These are phyloP conservation scores for Microcebus griseorufus DNA, from an alignment of 2,113 vertebrate genomes.

Conservation along the genomic window DNA sequence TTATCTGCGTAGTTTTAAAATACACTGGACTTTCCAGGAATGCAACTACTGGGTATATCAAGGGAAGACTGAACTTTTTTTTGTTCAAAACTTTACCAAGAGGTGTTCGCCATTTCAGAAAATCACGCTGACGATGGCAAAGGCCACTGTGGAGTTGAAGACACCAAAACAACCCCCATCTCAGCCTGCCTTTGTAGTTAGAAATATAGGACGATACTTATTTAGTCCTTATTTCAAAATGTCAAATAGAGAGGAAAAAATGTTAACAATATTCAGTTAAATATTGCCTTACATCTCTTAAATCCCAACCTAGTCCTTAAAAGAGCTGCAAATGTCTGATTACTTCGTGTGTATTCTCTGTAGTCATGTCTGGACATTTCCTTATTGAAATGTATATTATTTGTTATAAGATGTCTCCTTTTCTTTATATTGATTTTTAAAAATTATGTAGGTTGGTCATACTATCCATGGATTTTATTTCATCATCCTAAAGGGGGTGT, in stretches of 20 bases:
- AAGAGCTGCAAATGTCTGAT: too few species aligned
- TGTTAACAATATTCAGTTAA: background rate
- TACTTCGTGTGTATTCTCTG: background rate
- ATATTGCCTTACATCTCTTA: background rate
- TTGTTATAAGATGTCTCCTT: constrained; percentile 1
- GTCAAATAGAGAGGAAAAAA: background rate
- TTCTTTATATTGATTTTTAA: constrained; percentile 51
- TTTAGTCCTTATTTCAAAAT: constrained; percentile 29
- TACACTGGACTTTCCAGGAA: background rate
- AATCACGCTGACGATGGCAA: background rate
- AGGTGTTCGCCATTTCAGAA: background rate
- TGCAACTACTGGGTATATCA: background rate
- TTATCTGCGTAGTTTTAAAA: constrained; percentile 11
- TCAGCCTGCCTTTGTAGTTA: background rate
- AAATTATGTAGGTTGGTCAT: background rate
- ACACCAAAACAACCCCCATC: too few species aligned
- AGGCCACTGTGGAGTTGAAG: background rate
- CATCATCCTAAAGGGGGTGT: background rate
- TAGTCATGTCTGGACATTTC: background rate
- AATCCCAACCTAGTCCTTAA: background rate
- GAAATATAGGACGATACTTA: background rate
- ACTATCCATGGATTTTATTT: constrained; percentile 24
- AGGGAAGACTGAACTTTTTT: background rate
- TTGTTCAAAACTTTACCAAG: background rate
- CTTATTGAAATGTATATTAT: constrained; percentile 11